Base-by-base conservation (phyloP, 2,113 vertebrate genomes). In the Eulemur rufifrons region DNA sequence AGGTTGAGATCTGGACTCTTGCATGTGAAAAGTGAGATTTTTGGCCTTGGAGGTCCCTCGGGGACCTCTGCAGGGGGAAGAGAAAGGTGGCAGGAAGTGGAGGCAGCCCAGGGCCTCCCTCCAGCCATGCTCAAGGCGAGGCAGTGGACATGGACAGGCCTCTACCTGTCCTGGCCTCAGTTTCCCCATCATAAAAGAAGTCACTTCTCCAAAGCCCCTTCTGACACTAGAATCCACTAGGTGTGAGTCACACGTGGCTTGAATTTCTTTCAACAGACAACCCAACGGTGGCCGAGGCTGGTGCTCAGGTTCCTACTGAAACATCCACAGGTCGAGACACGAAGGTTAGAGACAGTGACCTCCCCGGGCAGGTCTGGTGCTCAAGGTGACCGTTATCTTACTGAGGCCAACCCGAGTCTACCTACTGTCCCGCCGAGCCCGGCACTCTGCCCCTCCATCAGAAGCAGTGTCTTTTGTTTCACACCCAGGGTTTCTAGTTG, bases 361-460 rank as follows among this genome's bases (percentile, higher is more conserved):
- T n/a, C 56, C 15, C 11, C 8, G 12, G 1, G 42, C 2, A 42
- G 0, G 11, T 10, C 8, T 42, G 0, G 1, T 1, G 29, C 52
- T 29, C 4, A 7, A 2, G 1, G 47, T 2, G 15, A 29, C 18
- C 2, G 5, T 13, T 7, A 8, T 25, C 32, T 32, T 50, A 32
- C 0, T 4, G 29, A 66, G 32, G n/a, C 11, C 34, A 21, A 52
- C 25, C 59, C 45, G 9, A 2, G 54, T 10, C 66, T 52, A n/a
- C 32, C 59, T 52, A n/a, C 23, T 2, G 0, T 2, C 20, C 0
- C 2, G 4, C 37, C 0, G 21, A 32, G 61, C 37, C 8, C 0
- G 42, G 15, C 37, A 3, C 45, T 32, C 17, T n/a, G 52, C 15
- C 11, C 23, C 32, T 29, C 39, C 0, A 23, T 9, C 1, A 2